A percentile compares a stretch with the other conserved stretches of the same genome.
These are phyloP conservation scores for Nothocercus nigrocapillus DNA, from an alignment of 2,113 vertebrate species.

Conservation along the genomic window DNA sequence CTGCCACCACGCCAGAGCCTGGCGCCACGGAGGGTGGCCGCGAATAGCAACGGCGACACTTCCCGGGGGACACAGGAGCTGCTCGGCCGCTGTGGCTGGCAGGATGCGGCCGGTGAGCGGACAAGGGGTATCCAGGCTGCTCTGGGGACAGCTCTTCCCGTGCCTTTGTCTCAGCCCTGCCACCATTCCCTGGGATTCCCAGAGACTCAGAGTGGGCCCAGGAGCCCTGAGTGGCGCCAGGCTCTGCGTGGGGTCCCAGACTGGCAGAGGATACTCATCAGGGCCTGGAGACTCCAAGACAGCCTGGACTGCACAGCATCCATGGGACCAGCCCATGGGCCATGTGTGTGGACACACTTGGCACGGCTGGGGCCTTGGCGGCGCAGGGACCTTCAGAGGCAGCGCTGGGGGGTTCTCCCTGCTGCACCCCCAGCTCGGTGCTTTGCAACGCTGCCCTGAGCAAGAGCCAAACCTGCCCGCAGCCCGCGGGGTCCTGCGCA, in stretches of 20 bases:
- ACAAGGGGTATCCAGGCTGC: not conserved
- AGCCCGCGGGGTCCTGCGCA: not conserved
- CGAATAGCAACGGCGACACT: not conserved
- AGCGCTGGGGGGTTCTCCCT: not conserved
- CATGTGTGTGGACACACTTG: not conserved
- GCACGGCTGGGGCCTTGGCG: accelerated
- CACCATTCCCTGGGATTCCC: not conserved
- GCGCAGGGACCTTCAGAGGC: not conserved
- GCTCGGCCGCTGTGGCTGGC: not conserved
- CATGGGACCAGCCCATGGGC: no score
- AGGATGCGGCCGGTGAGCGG: not conserved
- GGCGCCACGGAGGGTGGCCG: not conserved
- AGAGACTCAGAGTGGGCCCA: no score
- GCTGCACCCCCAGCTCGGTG: accelerated
- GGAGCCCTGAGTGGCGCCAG: not conserved
- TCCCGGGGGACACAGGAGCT: not conserved
- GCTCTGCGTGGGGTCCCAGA: not conserved
- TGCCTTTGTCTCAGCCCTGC: not conserved
- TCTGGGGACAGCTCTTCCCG: not conserved
- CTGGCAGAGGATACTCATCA: not conserved
- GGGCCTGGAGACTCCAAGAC: not conserved
- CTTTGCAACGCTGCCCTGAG: not conserved
- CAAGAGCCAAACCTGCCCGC: not conserved
- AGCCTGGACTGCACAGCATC: not conserved
- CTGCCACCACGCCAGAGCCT: no score